Conservation (phyloP, 2,797 vertebrate genomes). For the Squalus acanthias region DNA sequence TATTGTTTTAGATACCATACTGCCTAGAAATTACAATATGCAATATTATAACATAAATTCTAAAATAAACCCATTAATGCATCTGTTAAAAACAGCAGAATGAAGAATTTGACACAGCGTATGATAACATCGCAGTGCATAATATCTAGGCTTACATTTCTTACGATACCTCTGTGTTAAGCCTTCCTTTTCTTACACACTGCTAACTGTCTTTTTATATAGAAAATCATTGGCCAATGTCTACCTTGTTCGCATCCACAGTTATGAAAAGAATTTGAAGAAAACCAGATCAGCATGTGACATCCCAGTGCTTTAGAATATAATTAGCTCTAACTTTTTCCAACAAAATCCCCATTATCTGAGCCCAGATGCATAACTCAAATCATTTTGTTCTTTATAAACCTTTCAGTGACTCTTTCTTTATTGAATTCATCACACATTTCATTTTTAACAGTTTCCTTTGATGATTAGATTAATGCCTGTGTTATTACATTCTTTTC, state of each 20-base stretch:
- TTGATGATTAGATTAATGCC: background rate
- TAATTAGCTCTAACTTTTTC: background rate
- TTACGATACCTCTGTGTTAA: background rate
- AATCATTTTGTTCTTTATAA: background rate
- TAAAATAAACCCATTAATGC: background rate
- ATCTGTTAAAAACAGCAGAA: background rate
- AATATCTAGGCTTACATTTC: background rate
- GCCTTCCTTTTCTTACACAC: background rate
- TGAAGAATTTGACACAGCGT: background rate
- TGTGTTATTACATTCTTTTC: background rate
- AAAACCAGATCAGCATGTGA: background rate
- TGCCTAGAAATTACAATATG: background rate
- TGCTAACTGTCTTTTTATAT: background rate
- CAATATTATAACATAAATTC: background rate
- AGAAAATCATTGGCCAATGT: background rate
- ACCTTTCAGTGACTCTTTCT: background rate
- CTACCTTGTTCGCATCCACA: background rate
- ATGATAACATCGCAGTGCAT: background rate
- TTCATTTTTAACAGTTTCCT: slow-evolving; percentile 16
- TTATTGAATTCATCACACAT: background rate
- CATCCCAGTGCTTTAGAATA: background rate
- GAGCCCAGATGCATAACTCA: background rate
- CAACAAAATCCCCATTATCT: background rate
- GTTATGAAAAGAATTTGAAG: background rate
- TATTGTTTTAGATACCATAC: background rate